Evolutionary conservation across 2,888 invertebrate species (phyloP).

Genomic region (Mimachlamys varia): DNA sequence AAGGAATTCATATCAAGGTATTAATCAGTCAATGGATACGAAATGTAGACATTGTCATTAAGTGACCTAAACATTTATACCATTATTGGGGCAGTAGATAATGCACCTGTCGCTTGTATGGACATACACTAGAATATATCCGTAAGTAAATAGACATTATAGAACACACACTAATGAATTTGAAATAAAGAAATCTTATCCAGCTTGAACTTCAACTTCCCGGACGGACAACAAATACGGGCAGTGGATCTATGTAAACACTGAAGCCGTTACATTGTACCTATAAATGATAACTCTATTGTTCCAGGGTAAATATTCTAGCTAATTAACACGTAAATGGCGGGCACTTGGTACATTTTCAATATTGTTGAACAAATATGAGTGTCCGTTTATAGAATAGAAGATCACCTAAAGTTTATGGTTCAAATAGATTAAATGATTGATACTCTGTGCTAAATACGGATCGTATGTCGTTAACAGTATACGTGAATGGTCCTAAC

Average conservation of each 20-base stretch:
- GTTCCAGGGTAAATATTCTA: background rate
- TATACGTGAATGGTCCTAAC: background rate
- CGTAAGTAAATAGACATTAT: background rate
- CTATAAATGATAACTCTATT: background rate
- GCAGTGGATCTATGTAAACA: background rate
- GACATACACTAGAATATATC: background rate
- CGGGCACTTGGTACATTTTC: slow-evolving; percentile 26
- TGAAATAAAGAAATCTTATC: background rate
- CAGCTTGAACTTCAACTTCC: background rate
- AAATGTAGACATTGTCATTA: background rate
- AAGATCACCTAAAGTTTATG: slow-evolving; percentile 10
- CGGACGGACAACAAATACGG: background rate
- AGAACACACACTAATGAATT: background rate
- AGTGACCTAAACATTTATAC: background rate
- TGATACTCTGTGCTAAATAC: background rate
- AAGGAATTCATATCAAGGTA: background rate
- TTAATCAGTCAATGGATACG: background rate
- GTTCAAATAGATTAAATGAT: background rate
- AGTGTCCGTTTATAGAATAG: background rate
- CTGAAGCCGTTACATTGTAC: background rate
- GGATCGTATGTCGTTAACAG: background rate
- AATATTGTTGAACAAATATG: slow-evolving; percentile 6
- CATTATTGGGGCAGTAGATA: background rate
- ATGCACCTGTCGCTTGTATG: background rate
- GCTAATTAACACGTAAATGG: background rate